These are phyloP conservation scores for Sinosuthora webbiana DNA, from an alignment of 2,113 vertebrate genomes.

Conservation along the genomic window DNA sequence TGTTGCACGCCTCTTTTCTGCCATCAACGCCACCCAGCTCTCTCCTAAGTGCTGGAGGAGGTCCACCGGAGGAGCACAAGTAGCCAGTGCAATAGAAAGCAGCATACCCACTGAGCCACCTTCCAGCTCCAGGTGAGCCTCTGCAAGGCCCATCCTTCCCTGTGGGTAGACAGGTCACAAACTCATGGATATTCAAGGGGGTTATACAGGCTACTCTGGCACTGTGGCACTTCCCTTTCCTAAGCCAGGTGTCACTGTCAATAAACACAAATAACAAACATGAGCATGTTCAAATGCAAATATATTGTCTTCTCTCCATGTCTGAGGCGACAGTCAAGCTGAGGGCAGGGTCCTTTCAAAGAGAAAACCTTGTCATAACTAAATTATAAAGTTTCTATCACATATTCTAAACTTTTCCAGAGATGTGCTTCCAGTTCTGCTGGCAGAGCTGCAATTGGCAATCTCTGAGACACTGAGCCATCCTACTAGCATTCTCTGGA, in stretches of 20 bases:
- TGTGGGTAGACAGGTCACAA: neutral
- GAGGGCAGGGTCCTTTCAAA: neutral
- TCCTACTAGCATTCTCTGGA: neutral
- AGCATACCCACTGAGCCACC: neutral
- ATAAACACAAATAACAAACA: neutral
- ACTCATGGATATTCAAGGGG: neutral
- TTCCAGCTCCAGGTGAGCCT: neutral
- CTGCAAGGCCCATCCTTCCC: neutral
- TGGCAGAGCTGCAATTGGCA: neutral
- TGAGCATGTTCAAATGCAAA: neutral
- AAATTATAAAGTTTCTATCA: neutral
- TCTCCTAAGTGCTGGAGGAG: fast-evolving
- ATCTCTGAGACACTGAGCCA: neutral
- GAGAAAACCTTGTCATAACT: neutral
- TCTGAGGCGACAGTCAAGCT: neutral
- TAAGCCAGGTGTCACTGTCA: neutral
- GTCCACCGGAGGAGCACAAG: neutral
- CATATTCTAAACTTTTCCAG: neutral
- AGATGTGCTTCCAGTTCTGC: neutral
- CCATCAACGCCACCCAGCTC: neutral
- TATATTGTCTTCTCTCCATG: neutral
- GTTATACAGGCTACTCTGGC: fast-evolving
- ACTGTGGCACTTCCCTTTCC: neutral
- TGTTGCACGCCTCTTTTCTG: neutral
- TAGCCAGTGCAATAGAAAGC: neutral